Conservation (phyloP, 2,797 vertebrate genomes). For the Enteromius argenteus region DNA sequence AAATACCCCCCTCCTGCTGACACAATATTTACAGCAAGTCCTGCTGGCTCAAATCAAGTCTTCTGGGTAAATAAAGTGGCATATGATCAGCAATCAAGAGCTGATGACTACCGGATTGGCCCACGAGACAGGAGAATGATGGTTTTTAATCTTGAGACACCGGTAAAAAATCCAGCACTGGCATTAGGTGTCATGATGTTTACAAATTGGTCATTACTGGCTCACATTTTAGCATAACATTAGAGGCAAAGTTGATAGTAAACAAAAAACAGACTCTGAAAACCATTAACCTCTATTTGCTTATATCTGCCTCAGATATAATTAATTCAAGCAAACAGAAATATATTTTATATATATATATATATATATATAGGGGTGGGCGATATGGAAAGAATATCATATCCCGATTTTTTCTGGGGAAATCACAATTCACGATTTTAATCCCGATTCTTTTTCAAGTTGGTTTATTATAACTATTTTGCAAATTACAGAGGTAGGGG, state of each 20-base stretch:
- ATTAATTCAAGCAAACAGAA: neutral
- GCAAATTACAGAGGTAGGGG: no score
- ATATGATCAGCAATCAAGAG: slow-evolving; percentile 64
- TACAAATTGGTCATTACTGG: slow-evolving; percentile 62
- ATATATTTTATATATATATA: neutral
- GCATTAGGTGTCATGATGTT: slow-evolving; percentile 58
- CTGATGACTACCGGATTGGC: slow-evolving; percentile 63
- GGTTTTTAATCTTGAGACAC: slow-evolving; percentile 65
- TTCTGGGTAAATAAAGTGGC: slow-evolving; percentile 61
- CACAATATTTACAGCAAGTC: slow-evolving; percentile 56
- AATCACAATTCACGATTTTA: no score
- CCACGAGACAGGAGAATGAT: slow-evolving; percentile 61
- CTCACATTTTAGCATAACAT: slow-evolving; percentile 36
- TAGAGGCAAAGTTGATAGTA: slow-evolving; percentile 34
- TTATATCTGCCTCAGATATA: slow-evolving; percentile 3
- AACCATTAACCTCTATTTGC: slow-evolving; percentile 5
- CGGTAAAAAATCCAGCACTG: slow-evolving; percentile 61
- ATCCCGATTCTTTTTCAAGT: no score
- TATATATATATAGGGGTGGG: neutral
- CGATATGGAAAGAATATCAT: no score
- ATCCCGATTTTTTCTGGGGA: no score
- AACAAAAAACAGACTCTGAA: slow-evolving; percentile 12
- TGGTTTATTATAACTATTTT: no score
- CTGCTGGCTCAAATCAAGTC: slow-evolving; percentile 37
- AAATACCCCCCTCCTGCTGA: slow-evolving; percentile 49